phyloP scores from a whole-genome alignment of 92 coral and sea anemone species.

The Galaxea fascicularis region DNA sequence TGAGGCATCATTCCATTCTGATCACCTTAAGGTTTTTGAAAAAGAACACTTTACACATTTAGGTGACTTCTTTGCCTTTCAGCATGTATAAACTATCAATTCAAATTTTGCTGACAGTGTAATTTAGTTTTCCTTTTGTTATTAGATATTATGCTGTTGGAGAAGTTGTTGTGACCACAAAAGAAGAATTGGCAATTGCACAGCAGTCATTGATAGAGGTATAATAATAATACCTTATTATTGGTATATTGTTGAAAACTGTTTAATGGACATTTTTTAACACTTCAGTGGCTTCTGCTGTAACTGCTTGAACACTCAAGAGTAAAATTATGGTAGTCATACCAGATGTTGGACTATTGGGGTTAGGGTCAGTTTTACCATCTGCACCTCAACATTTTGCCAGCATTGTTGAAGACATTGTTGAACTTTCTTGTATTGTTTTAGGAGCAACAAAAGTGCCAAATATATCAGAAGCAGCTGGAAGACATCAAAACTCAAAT shows the following conservation, averaged over 20 bases:
- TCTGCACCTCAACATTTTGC: too few relatives aligned
- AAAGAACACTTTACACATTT: too few relatives aligned
- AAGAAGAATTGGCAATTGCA: constrained; percentile 88
- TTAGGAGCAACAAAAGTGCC: constrained; percentile 88
- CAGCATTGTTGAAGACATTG: too few relatives aligned
- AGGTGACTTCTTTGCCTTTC: not conserved
- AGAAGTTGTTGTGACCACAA: constrained; percentile 88
- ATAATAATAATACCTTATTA: not conserved
- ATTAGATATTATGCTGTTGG: constrained; percentile 94
- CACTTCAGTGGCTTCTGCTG: too few relatives aligned
- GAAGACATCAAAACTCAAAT: constrained; percentile 90
- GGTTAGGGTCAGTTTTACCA: too few relatives aligned
- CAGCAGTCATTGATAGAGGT: constrained; percentile 91
- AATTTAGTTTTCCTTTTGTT: not conserved
- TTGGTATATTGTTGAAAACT: not conserved
- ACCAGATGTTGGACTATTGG: too few relatives aligned
- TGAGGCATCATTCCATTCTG: too few relatives aligned
- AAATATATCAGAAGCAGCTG: constrained; percentile 78
- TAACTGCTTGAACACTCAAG: too few relatives aligned
- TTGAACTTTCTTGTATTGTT: not conserved
- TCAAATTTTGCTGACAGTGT: not conserved
- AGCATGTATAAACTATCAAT: too few relatives aligned
- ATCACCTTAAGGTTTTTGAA: too few relatives aligned
- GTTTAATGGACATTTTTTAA: too few relatives aligned
- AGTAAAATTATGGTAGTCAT: too few relatives aligned